Base-by-base conservation (phyloP, 2,888 invertebrate genomes). In the Dioctria linearis region DNA sequence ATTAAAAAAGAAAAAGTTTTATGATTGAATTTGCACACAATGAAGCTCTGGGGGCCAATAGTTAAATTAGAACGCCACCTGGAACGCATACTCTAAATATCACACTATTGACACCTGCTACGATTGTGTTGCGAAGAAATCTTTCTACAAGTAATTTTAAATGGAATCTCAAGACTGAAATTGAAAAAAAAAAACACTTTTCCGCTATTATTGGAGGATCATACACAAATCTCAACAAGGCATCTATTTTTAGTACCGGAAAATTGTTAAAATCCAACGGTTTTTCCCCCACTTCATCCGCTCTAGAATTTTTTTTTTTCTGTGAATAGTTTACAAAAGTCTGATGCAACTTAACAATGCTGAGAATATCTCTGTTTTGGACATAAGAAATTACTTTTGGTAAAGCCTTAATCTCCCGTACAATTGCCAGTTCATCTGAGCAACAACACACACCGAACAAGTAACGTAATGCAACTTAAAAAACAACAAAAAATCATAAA, bases 301-400 rank as follows among this genome's bases (percentile, higher is more conserved):
- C 25, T 8, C 67, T 67, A 43, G 42, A 67, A 46, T 43, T 67
- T 67, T 42, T 43, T 67, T 67, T 67, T 46, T 25, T 9, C 67
- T 42, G 25, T 67, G 67, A 67, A 43, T 43, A 67, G 25, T 25
- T 43, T 43, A 13, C 3, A 39, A 11, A 5, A 42, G 43, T 46
- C 13, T 67, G 2, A 8, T 67, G 49, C 49, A 67, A 13, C 4
- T 13, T 25, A 8, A 67, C 67, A 67, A 67, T 46, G 67, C 42
- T 67, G 67, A 49, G 67, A 67, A 67, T 43, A 46, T 67, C 37
- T 67, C 46, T 67, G 46, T 46, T 67, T 65, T 65, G 65, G 65
- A 13, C 46, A 42, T 25, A 8, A 67, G 25, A 40, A 43, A 67
- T 67, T 43, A 6, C 63, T 37, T 39, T 63, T 67, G 5, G 46